Percentiles rank a stretch among this genome's conserved stretches.
Evolutionary conservation across 2,797 vertebrate genomes (phyloP).

Genomic region (Chelon auratus): DNA sequence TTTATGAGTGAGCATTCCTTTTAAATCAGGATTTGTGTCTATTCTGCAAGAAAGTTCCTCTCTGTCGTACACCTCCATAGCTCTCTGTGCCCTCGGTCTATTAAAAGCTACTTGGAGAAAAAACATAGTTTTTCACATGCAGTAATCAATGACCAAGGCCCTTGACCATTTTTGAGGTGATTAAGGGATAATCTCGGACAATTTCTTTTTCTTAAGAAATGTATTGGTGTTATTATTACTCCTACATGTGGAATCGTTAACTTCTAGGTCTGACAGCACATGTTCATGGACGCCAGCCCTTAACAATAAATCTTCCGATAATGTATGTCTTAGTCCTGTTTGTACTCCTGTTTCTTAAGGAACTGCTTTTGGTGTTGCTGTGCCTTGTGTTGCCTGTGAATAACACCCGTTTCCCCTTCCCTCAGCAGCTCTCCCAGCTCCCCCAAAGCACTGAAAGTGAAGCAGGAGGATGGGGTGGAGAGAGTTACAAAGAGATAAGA

Average conservation of each 20-base stretch:
- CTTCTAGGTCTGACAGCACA: not conserved
- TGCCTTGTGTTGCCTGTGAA: constrained; percentile 79
- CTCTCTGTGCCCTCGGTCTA: constrained; percentile 17
- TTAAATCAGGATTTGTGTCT: not conserved
- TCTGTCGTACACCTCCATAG: not conserved
- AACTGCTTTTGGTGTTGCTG: constrained; percentile 68
- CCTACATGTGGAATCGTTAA: not conserved
- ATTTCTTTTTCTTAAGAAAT: not conserved
- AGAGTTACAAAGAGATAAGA: constrained; percentile 90
- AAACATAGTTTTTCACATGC: not conserved
- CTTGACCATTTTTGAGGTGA: not conserved
- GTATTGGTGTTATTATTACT: not conserved
- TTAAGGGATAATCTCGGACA: not conserved
- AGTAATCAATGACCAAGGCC: constrained; percentile 18
- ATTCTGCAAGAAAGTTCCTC: not conserved
- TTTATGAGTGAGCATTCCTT: not conserved
- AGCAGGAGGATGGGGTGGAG: constrained; percentile 90
- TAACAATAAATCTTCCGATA: not conserved
- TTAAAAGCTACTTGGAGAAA: constrained; percentile 14
- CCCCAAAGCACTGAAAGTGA: constrained; percentile 89
- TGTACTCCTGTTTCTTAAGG: constrained; percentile 35
- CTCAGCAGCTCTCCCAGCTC: constrained; percentile 90
- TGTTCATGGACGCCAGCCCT: constrained; percentile 37
- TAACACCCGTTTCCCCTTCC: constrained; percentile 89
- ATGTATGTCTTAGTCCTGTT: constrained; percentile 39